Evolutionary conservation across 2,888 invertebrate species (phyloP).

Genomic region (Aspidiotus destructor): DNA sequence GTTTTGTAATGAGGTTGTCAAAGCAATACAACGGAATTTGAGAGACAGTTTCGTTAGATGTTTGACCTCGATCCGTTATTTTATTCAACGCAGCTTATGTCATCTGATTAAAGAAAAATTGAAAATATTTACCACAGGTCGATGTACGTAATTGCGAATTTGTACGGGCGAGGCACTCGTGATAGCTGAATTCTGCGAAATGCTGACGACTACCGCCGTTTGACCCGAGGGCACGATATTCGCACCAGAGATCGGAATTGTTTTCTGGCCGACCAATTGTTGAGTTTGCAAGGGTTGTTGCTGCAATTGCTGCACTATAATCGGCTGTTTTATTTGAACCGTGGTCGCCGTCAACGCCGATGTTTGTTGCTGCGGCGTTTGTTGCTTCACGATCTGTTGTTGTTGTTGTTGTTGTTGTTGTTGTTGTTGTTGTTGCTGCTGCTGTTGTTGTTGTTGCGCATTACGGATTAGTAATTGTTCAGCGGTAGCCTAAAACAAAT

Average conservation of each 20-base stretch:
- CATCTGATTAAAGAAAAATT: too few relatives aligned
- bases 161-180: conserved; percentile 17
- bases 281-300: neutral
- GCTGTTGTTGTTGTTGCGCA: conserved; percentile 30
- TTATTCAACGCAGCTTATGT: too few relatives aligned
- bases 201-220: conserved; percentile 19
- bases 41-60: too few relatives aligned
- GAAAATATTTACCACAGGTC: neutral
- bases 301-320: conserved; percentile 23
- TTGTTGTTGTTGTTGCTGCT: neutral
- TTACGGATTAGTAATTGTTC: conserved; percentile 21
- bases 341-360: neutral
- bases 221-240: conserved; percentile 13
- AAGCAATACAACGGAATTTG: too few relatives aligned
- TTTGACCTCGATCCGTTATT: too few relatives aligned
- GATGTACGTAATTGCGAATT: conserved; percentile 13
- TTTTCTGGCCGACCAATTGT: conserved; percentile 12
- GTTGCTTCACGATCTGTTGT: conserved; percentile 5
- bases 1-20: too few relatives aligned
- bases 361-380: conserved; percentile 6
- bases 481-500: conserved; percentile 21
- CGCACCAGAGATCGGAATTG: conserved; percentile 14
- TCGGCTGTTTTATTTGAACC: neutral
- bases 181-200: conserved; percentile 16
- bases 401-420: conserved; percentile 20